These are phyloP conservation scores for Tokudaia muenninki DNA, from an alignment of 2,797 vertebrate species.

Conservation along the genomic window DNA sequence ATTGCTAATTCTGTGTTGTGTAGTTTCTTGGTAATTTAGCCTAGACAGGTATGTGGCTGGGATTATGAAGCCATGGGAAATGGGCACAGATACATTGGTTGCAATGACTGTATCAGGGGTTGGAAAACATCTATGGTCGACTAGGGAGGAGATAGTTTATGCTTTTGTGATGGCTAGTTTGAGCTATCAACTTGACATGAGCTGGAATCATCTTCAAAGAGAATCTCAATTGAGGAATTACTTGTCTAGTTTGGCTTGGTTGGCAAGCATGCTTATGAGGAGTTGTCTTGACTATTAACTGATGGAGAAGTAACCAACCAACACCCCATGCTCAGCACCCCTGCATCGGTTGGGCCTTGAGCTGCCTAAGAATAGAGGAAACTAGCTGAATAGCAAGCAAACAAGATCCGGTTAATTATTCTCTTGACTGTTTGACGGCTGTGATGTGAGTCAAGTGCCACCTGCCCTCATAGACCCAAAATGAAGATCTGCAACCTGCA, in stretches of 20 bases:
- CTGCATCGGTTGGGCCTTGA: neutral
- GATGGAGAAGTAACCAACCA: neutral
- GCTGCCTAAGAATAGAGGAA: neutral
- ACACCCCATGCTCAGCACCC: too few species aligned
- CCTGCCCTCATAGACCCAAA: neutral
- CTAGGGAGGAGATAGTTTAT: neutral
- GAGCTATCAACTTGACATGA: neutral
- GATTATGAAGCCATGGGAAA: neutral
- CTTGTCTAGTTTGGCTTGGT: neutral
- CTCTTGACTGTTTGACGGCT: too few species aligned
- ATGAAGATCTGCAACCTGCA: neutral
- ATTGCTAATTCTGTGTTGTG: neutral
- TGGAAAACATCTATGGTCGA: neutral
- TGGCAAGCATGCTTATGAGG: neutral
- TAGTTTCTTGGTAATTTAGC: neutral
- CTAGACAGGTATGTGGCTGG: neutral
- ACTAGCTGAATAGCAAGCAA: neutral
- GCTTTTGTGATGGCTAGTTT: neutral
- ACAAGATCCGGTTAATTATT: neutral
- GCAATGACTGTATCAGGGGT: neutral
- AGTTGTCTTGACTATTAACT: neutral
- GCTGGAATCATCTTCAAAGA: neutral
- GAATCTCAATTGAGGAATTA: neutral
- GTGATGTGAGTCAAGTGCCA: neutral
- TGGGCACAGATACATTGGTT: too few species aligned